These are phyloP conservation scores for Drosophila bipectinata DNA, from an alignment of 1,140 invertebrate species.

Conservation along the genomic window DNA sequence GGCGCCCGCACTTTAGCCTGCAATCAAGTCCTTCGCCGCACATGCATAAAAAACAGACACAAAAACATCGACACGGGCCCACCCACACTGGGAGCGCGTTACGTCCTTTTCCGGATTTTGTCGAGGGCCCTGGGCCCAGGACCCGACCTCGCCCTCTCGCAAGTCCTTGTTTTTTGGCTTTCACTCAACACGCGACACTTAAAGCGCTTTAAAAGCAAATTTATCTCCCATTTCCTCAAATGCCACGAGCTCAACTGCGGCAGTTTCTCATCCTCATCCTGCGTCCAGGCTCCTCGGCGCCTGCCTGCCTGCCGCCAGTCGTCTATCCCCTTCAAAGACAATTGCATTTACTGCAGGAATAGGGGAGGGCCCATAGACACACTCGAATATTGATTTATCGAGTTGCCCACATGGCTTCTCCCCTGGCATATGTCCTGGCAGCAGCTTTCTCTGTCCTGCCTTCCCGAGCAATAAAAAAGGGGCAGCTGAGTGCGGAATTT, in stretches of 20 bases:
- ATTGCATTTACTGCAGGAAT: conserved; percentile 54
- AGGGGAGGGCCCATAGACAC: conserved; percentile 14
- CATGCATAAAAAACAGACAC: conserved; percentile 10
- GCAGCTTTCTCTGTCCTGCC: conserved; percentile 7
- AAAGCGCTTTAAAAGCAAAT: conserved; percentile 67
- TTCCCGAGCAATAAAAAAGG: conserved; percentile 30
- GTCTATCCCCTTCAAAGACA: conserved; percentile 41
- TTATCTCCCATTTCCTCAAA: conserved; percentile 72
- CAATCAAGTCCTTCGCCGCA: conserved; percentile 27
- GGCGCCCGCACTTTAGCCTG: conserved; percentile 1
- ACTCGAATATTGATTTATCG: conserved; percentile 77
- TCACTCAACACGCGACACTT: conserved; percentile 41
- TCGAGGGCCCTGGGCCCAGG: conserved; percentile 13
- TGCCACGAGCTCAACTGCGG: conserved; percentile 27
- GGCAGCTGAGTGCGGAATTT: neutral
- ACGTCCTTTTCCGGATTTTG: conserved; percentile 67
- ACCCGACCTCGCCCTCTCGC: neutral
- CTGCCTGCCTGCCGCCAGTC: conserved; percentile 19
- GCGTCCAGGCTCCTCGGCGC: conserved; percentile 20
- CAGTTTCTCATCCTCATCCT: conserved; percentile 13
- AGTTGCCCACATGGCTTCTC: conserved; percentile 60
- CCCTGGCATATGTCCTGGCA: conserved; percentile 26
- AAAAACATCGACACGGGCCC: conserved; percentile 5
- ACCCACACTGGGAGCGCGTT: conserved; percentile 42
- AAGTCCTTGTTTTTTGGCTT: conserved; percentile 21